Base-by-base conservation (phyloP, 2,113 vertebrate species). In the Gorsachius goisagi region DNA sequence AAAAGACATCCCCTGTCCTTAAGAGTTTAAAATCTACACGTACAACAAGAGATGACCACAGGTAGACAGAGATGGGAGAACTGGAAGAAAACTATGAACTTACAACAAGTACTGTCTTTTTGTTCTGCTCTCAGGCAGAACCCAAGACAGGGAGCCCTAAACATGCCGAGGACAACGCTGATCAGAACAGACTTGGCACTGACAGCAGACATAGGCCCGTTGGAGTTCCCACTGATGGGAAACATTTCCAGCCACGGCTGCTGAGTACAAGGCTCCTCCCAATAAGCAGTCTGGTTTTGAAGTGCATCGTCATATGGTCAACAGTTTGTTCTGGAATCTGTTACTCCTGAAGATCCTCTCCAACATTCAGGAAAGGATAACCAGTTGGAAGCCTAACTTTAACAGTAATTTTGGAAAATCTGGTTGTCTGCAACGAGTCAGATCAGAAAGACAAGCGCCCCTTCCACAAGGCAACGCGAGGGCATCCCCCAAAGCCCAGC, bases 261-360 rank as follows among this genome's bases (percentile, higher is more conserved):
- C 14, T 74, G 92, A 74, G 60, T 49, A 47, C 79, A 28, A 49
- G 90, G 83, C 90, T 94, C 94, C 95, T 95, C 84, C 84, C 93
- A 87, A 73, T 17, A 68, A 85, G 92, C 96, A 78, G 94, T 53
- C 86, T 95, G 95, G 49, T 41, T 94, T 82, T 64, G 66, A 92
- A 96, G 77, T 22, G 60, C 80, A 92, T 45, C 90, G 41, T 92
- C 86, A 85, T 58, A 89, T 56, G 87, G 95, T 68, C 96, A 96
- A 73, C 86, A 92, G 91, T 94, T 94, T 86, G 93, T 7, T 93
- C 94, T 91, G 83, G 95, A 92, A 91, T 88, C 94, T 94, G 90
- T 85, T 92, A 76, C 80, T 95, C 87, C 55, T 39, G 17, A 95
- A 85, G 93, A 95, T 92, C 84, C 84, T 79, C 77, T 28, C 77